Conservation (phyloP, 2,797 vertebrate species). For the Lophius americanus region DNA sequence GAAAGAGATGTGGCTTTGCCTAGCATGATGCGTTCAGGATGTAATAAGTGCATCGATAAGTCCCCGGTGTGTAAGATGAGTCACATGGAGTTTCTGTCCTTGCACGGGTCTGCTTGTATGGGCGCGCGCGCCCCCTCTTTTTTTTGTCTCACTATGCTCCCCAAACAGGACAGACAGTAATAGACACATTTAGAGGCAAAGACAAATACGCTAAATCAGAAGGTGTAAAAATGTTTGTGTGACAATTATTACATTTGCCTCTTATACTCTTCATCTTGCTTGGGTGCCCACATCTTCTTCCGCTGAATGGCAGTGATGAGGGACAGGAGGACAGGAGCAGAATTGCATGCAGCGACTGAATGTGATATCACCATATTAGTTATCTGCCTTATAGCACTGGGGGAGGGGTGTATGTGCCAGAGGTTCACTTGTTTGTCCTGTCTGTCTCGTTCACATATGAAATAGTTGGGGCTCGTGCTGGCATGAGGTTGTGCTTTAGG, state of each 20-base stretch:
- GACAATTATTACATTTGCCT: constrained; percentile 66
- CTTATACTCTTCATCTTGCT: constrained; percentile 46
- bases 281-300: constrained; percentile 63
- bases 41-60: constrained; percentile 75
- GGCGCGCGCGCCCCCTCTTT: constrained; percentile 3
- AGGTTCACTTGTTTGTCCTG: constrained; percentile 50
- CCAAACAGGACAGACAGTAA: constrained; percentile 46
- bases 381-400: constrained; percentile 44
- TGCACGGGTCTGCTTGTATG: constrained; percentile 38
- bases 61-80: constrained; percentile 69
- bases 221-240: constrained; percentile 55
- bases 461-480: constrained; percentile 34
- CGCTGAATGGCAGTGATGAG: constrained; percentile 60
- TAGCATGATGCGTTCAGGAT: constrained; percentile 66
- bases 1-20: constrained; percentile 61
- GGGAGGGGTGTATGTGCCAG: constrained; percentile 37
- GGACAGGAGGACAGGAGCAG: constrained; percentile 48
- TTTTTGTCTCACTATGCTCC: constrained; percentile 35
- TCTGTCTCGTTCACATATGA: constrained; percentile 50
- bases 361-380: constrained; percentile 65
- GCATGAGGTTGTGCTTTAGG: constrained; percentile 42
- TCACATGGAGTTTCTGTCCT: constrained; percentile 57
- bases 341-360: constrained; percentile 49
- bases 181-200: constrained; percentile 13
- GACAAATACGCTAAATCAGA: constrained; percentile 43